These are phyloP conservation scores for Ophiothrix spiculata DNA, from an alignment of 35 echinoderm and acorn worm species.

Conservation along the genomic window DNA sequence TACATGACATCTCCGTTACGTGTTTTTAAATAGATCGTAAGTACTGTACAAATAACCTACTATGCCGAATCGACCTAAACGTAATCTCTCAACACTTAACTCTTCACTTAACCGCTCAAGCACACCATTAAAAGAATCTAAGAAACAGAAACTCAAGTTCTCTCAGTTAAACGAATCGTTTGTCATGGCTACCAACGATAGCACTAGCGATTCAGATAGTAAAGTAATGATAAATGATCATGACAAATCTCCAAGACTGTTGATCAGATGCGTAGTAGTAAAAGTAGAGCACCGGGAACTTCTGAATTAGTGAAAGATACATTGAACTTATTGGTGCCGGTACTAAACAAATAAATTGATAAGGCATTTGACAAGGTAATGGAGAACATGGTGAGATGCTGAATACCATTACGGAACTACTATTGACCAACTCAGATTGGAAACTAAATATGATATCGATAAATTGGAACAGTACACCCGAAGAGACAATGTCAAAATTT, in stretches of 20 bases:
- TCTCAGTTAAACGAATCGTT: background rate
- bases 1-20: no score
- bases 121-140: no score
- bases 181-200: background rate
- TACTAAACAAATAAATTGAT: background rate
- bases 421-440: background rate
- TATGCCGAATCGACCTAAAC: no score
- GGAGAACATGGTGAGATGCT: background rate
- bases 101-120: no score
- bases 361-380: background rate
- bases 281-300: background rate
- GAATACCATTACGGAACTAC: background rate
- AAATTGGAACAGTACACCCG: background rate
- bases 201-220: background rate
- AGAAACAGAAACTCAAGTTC: background rate
- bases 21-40: no score
- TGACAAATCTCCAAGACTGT: background rate
- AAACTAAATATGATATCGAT: background rate
- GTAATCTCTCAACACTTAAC: no score
- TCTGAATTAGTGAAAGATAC: background rate
- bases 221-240: background rate
- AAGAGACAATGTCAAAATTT: background rate
- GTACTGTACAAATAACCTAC: no score
- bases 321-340: background rate
- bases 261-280: background rate